Conservation (phyloP, 2,113 vertebrate genomes). For the Catagonus wagneri region DNA sequence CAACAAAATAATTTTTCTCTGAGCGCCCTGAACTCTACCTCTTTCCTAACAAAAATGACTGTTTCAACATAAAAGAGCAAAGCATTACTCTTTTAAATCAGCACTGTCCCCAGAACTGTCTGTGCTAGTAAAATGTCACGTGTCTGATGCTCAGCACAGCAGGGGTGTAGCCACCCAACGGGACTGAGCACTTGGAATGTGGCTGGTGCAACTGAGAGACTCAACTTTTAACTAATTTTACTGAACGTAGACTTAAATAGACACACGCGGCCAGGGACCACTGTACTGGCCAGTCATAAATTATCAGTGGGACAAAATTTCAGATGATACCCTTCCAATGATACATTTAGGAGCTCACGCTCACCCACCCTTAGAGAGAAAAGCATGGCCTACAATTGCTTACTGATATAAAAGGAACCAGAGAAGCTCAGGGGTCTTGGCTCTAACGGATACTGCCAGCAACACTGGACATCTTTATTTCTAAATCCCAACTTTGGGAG, state of each 20-base stretch:
- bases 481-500: not conserved
- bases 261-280: not conserved
- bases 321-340: not conserved
- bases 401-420: not conserved
- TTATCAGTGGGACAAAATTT: not conserved
- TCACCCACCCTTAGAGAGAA: not conserved
- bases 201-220: not conserved
- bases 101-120: not conserved
- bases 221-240: not conserved
- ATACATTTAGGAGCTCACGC: not conserved
- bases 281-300: not conserved
- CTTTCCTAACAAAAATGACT: not conserved
- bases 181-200: not conserved
- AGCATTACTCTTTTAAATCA: not conserved
- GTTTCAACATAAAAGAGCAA: not conserved
- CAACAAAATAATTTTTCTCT: not conserved
- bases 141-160: not conserved
- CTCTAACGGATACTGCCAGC: not conserved
- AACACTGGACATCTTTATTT: not conserved
- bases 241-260: not conserved
- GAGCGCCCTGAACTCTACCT: not conserved
- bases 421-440: not conserved
- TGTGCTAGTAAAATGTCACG: fast-evolving
- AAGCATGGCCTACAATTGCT: not conserved
- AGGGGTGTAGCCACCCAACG: not conserved